A percentile compares a stretch with the other conserved stretches of the same genome.
These are phyloP conservation scores for Cryptus armator DNA, from an alignment of 2,888 invertebrate species.

Conservation along the genomic window DNA sequence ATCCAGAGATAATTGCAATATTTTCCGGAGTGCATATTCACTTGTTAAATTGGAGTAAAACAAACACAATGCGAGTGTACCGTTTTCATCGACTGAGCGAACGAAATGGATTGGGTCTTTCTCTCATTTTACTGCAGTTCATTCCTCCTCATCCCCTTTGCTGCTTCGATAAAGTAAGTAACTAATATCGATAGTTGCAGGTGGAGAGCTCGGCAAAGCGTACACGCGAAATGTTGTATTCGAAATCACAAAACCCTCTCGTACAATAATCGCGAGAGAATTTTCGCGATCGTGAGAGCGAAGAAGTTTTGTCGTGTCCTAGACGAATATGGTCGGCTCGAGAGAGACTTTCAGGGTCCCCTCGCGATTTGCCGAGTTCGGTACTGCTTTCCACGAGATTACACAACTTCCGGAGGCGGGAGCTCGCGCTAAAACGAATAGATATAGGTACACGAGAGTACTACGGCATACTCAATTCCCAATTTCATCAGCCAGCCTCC, in stretches of 20 bases:
- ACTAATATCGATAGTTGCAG: slow-evolving; percentile 16
- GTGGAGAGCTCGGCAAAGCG: slow-evolving; percentile 9
- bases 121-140: background rate
- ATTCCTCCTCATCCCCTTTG: background rate
- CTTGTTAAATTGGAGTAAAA: background rate
- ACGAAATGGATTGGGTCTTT: background rate
- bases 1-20: background rate
- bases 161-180: slow-evolving; percentile 14
- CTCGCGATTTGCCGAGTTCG: slow-evolving; percentile 20
- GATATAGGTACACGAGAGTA: background rate
- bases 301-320: slow-evolving; percentile 16
- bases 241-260: slow-evolving; percentile 20
- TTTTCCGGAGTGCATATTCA: background rate
- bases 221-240: background rate
- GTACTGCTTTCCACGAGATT: slow-evolving; percentile 38
- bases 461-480: background rate
- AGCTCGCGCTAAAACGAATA: slow-evolving; percentile 18
- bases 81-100: slow-evolving; percentile 10
- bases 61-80: background rate
- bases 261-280: slow-evolving; percentile 12
- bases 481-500: background rate
- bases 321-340: slow-evolving; percentile 24
- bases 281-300: slow-evolving; percentile 8
- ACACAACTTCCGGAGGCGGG: slow-evolving; percentile 27
- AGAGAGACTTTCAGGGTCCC: slow-evolving; percentile 20